phyloP scores from a whole-genome alignment of 1,140 invertebrate genomes.

The Drosophila elegans region DNA sequence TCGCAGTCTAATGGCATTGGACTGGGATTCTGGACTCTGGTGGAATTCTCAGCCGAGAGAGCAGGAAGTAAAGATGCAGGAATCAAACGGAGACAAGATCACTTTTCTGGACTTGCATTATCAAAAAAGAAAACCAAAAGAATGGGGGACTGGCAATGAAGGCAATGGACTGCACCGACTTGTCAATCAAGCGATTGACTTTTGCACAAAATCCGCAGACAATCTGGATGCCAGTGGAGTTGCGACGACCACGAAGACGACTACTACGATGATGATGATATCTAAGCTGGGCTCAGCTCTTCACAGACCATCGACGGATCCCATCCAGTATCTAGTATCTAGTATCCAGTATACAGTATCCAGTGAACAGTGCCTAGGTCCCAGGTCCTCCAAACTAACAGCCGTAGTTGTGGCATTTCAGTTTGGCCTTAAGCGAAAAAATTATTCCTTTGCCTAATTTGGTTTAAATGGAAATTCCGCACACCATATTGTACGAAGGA shows the following conservation, averaged over 20 bases:
- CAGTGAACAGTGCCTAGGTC: conserved; percentile 1
- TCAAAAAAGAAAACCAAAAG: conserved; percentile 42
- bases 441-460: conserved; percentile 80
- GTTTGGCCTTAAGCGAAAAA: conserved; percentile 65
- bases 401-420: conserved; percentile 35
- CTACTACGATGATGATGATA: conserved; percentile 64
- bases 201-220: conserved; percentile 75
- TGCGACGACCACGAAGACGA: conserved; percentile 14
- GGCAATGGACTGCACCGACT: conserved; percentile 59
- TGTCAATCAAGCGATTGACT: conserved; percentile 81
- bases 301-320: conserved; percentile 24
- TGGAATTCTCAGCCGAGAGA: conserved; percentile 21
- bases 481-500: conserved; percentile 80
- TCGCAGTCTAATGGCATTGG: conserved; percentile 5
- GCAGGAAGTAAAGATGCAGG: conserved; percentile 64
- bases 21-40: background rate
- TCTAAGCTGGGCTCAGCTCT: conserved; percentile 50
- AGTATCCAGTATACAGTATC: background rate
- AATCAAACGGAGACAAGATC: conserved; percentile 63
- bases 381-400: conserved; percentile 43
- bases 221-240: conserved; percentile 62
- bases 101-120: conserved; percentile 55
- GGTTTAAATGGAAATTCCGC: conserved; percentile 81
- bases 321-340: conserved; percentile 15
- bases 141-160: conserved; percentile 12